Base-by-base conservation (phyloP, 2,113 vertebrate species). In the Myrmophylax atrothorax region DNA sequence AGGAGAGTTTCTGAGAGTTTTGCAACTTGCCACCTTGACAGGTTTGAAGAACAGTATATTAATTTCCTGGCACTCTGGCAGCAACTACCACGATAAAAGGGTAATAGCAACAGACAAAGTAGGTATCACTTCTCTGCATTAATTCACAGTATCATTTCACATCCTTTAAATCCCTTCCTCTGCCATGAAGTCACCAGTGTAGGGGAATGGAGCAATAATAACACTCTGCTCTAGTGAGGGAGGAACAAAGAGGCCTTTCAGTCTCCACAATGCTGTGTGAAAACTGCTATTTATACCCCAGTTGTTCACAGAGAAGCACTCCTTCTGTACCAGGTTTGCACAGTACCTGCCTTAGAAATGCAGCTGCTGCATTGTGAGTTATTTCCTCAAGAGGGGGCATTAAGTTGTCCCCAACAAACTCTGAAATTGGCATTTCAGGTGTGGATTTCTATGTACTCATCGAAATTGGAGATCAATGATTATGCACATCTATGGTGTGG, bases 61-160 rank as follows among this genome's bases (percentile, higher is more conserved):
- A 64, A 91, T 94, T 91, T 95, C 31, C 90, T 95, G 75, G 58
- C 59, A 76, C 40, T 63, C 38, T 77, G 42, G 20, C 37, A 95
- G 55, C 52, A 91, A 28, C 42, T 15, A 28, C 63, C 74, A 10
- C 78, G 47, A 88, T 62, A 80, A 90, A 96, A 91, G 91, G 23
- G 25, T 69, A 94, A 73, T 28, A 73, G 62, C 26, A 90, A 87
- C 37, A 89, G 72, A 55, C 79, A 70, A 94, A 94, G 82, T 55
- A 72, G 22, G 33, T 60, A 59, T 91, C 10, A 0, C 17, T 86
- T 90, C 42, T 60, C 35, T 44, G 24, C 22, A 67, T 88, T 93
- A 84, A 95, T 90, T 92, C 69, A 23, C 52, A 88, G 77, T 63
- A 73, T 33, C 2, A 0, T 88, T 86, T 88, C 79, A 74, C 38